Evolutionary conservation across 2,888 invertebrate species (phyloP).

Genomic region (Agrotis puta): DNA sequence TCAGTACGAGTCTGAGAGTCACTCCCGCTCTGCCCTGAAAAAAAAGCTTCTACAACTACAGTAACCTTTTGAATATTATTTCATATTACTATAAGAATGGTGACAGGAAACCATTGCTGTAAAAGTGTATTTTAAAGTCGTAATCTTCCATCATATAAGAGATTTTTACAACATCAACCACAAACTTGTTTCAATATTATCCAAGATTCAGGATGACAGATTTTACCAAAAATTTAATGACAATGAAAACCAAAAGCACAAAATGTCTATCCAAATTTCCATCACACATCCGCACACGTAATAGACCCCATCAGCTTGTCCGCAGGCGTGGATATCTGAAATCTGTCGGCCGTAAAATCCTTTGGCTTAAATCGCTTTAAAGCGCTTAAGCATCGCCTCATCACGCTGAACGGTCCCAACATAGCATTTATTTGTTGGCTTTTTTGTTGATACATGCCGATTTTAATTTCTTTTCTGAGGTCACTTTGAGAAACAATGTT

Average conservation of each 20-base stretch:
- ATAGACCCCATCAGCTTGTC: conserved; percentile 76
- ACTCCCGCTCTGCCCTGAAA: no score
- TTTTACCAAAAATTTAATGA: no score
- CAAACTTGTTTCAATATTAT: no score
- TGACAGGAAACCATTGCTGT: no score
- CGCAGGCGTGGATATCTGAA: conserved; percentile 85
- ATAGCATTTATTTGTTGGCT: conserved; percentile 77
- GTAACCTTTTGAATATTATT: no score
- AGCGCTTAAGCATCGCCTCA: conserved; percentile 85
- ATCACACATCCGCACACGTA: conserved; percentile 70
- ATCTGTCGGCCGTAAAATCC: conserved; percentile 89
- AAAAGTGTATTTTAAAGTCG: no score
- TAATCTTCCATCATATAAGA: no score
- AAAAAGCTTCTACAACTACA: no score
- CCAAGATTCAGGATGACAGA: no score
- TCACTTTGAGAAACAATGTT: conserved; percentile 25
- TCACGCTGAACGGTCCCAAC: conserved; percentile 75
- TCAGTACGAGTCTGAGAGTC: no score
- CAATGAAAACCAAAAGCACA: background rate
- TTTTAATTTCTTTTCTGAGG: conserved; percentile 73
- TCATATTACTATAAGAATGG: no score
- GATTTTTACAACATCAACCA: no score
- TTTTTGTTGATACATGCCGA: conserved; percentile 72
- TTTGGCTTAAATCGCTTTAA: conserved; percentile 90
- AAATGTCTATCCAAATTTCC: conserved; percentile 52